A percentile compares a stretch with the other conserved stretches of the same genome.
phyloP scores from a whole-genome alignment of 2,888 invertebrate genomes.

The Cantharis rustica region DNA sequence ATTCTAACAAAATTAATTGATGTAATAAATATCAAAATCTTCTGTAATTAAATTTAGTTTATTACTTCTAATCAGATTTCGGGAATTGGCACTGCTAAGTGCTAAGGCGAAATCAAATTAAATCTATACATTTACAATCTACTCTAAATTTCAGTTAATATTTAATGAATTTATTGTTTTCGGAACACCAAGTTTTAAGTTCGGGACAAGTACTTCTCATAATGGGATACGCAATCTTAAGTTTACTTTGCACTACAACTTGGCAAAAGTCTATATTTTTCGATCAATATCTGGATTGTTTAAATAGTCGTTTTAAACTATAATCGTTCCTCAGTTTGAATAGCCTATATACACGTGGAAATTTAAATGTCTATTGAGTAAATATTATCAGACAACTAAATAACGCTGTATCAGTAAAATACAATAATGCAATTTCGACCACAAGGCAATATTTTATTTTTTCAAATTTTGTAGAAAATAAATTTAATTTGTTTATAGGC shows the following conservation, averaged over 20 bases:
- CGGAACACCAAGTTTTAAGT: neutral
- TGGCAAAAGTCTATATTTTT: neutral
- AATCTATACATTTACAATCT: neutral
- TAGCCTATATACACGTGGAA: neutral
- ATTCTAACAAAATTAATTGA: neutral
- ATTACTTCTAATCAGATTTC: neutral
- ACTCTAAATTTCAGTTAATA: neutral
- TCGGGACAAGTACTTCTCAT: neutral
- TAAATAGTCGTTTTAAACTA: neutral
- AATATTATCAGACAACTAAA: neutral
- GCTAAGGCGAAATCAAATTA: neutral
- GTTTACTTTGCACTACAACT: neutral
- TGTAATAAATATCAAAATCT: neutral
- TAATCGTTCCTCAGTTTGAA: neutral
- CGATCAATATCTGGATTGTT: neutral
- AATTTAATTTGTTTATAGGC: neutral
- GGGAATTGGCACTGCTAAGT: neutral
- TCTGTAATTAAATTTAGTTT: constrained; percentile 6
- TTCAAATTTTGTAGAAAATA: neutral
- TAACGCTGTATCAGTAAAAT: neutral
- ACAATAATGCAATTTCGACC: neutral
- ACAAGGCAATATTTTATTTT: neutral
- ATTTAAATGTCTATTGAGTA: neutral
- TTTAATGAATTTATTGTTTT: neutral
- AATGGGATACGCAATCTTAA: neutral